Evolutionary conservation across 2,888 invertebrate genomes (phyloP), one percentile per base, ranked within the genome.

Genomic region (Miltochrista miniata): DNA sequence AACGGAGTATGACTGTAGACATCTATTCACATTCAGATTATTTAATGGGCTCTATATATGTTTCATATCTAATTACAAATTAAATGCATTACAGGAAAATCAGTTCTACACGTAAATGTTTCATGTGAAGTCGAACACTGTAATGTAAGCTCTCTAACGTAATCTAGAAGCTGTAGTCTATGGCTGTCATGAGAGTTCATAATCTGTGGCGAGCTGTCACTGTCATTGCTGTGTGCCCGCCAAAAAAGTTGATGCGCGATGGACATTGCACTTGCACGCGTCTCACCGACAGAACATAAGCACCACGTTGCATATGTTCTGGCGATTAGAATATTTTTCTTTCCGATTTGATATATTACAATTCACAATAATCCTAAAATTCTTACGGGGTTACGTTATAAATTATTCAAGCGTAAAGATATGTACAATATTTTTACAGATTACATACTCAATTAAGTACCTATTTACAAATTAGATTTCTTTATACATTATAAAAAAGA

Each of bases 401-500:
- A 90, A 90, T 90, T 84, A 90, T 85, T 78, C 87, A 90, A 91
- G 91, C 91, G 80, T 88, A 90, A 88, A 90, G 91, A 91, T 91
- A 91, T 91, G 91, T 91, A 91, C 91, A 91, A 86, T 87, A 87
- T 89, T 91, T 69, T 90, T 90, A 91, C 90, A 91, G 81, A 80
- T 87, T 90, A 89, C 81, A 83, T 79, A 81, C 66, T 64, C 65
- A 66, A 77, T 90, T 91, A 91, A 90, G 90, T 91, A 91, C 89
- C 90, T 91, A 91, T 91, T 91, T 91, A 91, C 91, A 91, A 88
- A 90, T 90, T 87, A 90, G 87, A 90, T 85, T 87, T 88, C 87
- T 88, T 87, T 90, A 89, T 90, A 90, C 91, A 90, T 81, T 79
- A 87, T 72, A 87, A 89, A 90, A 89, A 90, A 89, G 89, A 89